Base-by-base conservation (phyloP, 2,888 invertebrate genomes). In the Apotomis betuletana region DNA sequence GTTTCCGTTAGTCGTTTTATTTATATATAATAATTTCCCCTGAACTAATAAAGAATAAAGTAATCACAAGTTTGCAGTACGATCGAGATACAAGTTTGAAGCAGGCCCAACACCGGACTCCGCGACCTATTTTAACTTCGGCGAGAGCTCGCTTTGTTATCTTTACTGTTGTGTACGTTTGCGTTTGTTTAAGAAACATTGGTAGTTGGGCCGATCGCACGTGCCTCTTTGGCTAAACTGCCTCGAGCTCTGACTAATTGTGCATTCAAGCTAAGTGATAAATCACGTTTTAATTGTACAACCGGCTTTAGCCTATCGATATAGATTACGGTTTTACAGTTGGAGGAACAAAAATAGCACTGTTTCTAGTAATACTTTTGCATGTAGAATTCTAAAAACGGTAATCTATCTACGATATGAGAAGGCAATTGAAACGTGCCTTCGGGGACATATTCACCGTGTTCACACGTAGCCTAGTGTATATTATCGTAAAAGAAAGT, bases 181-280 rank as follows among this genome's bases (percentile, higher is more conserved):
- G 80, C 81, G 80, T 83, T 87, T 90, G 90, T 91, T 90, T 90
- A 86, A 88, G 89, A 90, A 90, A 90, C 89, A 90, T 83, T 81
- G 85, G 77, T 78, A 83, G 87, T 84, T 85, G 81, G 80, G 85
- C 78, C 81, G 80, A 82, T 78, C 82, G 90, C 90, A 86, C 92
- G 91, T 90, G 92, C 90, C 87, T 89, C 88, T 89, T 91, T 88
- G 84, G 82, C 81, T 82, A 87, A 85, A 82, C 84, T 85, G 85
- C 87, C 85, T 87, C 79, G 84, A 65, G 60, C 76, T 74, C 74
- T 68, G 73, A 77, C 75, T 76, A 75, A 70, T 77, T 73, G 78
- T 80, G 76, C 78, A 80, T 81, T 82, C 76, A 78, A 76, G 78
- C 68, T 54, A 49, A 63, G 69, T 70, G 77, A 77, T 77, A 77